A percentile compares a stretch with the other conserved stretches of the same genome.
phyloP scores from a whole-genome alignment of 2,888 invertebrate genomes.

The Tineola bisselliella region DNA sequence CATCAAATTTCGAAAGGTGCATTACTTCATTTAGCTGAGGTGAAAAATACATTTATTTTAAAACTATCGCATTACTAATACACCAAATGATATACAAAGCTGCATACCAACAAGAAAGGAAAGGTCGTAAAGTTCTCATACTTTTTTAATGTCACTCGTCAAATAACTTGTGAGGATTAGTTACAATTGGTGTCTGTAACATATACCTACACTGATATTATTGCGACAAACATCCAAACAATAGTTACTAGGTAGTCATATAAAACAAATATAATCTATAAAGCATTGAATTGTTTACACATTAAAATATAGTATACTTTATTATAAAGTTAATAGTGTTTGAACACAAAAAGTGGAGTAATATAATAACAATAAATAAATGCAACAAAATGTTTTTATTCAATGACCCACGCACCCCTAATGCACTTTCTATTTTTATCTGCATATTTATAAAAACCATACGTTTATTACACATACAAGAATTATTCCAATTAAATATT shows the following conservation, averaged over 20 bases:
- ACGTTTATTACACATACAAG: no score
- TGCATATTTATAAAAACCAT: no score
- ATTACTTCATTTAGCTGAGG: neutral
- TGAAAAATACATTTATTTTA: neutral
- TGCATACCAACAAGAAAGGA: conserved; percentile 18
- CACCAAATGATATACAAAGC: neutral
- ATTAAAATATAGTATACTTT: no score
- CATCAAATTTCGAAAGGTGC: neutral
- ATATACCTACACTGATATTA: neutral
- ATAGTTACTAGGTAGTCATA: neutral
- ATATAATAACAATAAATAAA: no score
- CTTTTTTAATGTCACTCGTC: conserved; percentile 57
- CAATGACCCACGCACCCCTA: no score
- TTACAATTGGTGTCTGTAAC: conserved; percentile 22
- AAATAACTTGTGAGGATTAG: conserved; percentile 37
- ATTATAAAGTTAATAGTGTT: no score
- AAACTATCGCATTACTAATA: neutral
- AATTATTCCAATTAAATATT: no score
- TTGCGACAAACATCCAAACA: neutral
- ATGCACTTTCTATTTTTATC: no score
- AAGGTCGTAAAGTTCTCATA: conserved; percentile 61
- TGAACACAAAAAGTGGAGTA: no score
- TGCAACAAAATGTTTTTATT: no score
- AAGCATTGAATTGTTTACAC: no score
- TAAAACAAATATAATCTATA: neutral